Percentiles rank a stretch among this genome's conserved stretches.
Conservation (phyloP, 1,140 invertebrate genomes). For the Sycobia sp. region DNA sequence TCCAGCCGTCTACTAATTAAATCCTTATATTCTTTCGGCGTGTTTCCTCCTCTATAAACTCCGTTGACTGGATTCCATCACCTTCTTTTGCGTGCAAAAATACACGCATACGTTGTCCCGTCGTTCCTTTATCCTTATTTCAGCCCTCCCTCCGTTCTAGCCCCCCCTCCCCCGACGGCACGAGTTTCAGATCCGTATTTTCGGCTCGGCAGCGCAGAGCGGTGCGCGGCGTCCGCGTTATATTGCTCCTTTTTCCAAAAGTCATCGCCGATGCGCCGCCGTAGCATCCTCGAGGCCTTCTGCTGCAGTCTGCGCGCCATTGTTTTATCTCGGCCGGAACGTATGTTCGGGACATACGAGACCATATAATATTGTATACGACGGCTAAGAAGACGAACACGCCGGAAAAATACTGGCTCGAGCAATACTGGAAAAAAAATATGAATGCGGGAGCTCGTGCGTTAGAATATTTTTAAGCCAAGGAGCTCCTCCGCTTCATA, state of each 20-base stretch:
- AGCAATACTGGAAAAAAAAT: conserved; percentile 30
- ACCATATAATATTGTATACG: too few species aligned
- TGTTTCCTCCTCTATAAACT: too few species aligned
- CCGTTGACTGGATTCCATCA: neutral
- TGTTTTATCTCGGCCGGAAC: conserved; percentile 33
- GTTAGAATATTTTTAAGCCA: conserved; percentile 32
- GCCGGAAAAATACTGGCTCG: too few species aligned
- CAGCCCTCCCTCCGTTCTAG: too few species aligned
- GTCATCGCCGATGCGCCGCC: neutral
- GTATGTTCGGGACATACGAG: conserved; percentile 1
- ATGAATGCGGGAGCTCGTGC: neutral
- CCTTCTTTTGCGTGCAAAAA: conserved; percentile 2
- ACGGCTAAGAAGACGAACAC: neutral
- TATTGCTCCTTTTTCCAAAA: conserved; percentile 8
- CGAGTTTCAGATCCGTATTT: conserved; percentile 2
- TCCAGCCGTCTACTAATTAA: too few species aligned
- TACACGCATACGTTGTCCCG: neutral
- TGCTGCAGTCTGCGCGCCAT: conserved; percentile 20
- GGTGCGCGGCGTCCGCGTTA: conserved; percentile 1
- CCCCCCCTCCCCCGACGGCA: too few species aligned
- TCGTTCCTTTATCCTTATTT: conserved; percentile 14
- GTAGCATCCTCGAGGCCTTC: neutral
- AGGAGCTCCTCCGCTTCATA: conserved; percentile 3
- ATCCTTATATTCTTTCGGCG: too few species aligned
- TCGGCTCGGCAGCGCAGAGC: conserved; percentile 6